Evolutionary conservation across 2,888 invertebrate species (phyloP).

Genomic region (Stenodema calcarata): DNA sequence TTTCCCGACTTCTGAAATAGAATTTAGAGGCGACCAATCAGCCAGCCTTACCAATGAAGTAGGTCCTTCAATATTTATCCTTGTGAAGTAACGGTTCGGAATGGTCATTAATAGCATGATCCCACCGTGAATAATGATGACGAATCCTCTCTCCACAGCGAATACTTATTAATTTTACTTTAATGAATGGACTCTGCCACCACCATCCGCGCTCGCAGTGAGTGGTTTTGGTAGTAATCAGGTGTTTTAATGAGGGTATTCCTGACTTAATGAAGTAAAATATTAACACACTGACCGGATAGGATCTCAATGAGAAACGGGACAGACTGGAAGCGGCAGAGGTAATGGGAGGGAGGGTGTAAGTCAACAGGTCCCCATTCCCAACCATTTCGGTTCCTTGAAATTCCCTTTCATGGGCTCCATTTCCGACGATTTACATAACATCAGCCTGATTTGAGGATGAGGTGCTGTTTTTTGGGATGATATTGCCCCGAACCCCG

Average conservation of each 20-base stretch:
- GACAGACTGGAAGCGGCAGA: background rate
- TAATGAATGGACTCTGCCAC: background rate
- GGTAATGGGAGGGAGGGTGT: background rate
- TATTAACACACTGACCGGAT: background rate
- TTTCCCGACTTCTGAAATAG: background rate
- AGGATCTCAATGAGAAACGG: background rate
- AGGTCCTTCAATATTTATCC: background rate
- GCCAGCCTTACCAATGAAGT: background rate
- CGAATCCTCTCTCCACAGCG: background rate
- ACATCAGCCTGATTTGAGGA: background rate
- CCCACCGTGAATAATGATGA: constrained; percentile 4
- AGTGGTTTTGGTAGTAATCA: background rate
- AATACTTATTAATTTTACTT: constrained; percentile 5
- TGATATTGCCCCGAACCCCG: background rate
- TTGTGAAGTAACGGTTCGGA: background rate
- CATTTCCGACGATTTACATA: constrained; percentile 1
- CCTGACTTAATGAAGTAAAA: constrained; percentile 16
- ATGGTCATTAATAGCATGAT: constrained; percentile 9
- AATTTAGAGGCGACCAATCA: background rate
- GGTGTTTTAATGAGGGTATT: constrained; percentile 9
- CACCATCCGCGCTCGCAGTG: background rate
- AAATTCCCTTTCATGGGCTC: constrained; percentile 13
- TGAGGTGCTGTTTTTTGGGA: background rate
- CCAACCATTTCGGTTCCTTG: background rate
- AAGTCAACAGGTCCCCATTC: background rate